phyloP scores from a whole-genome alignment of 2,888 invertebrate genomes.

The Psylliodes chrysocephalus region DNA sequence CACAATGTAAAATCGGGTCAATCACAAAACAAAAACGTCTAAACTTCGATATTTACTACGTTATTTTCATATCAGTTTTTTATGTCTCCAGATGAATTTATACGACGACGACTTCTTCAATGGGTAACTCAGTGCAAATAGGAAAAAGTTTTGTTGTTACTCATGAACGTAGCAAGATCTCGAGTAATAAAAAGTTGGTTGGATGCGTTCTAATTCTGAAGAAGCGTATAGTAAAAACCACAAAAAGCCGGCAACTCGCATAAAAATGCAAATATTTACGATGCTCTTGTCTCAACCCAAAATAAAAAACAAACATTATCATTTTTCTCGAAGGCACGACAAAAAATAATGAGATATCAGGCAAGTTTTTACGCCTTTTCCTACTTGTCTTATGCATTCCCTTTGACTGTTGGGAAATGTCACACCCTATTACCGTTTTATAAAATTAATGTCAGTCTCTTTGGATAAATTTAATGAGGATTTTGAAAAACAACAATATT shows the following conservation, averaged over 20 bases:
- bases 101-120: slow-evolving; percentile 17
- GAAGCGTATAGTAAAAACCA: slow-evolving; percentile 57
- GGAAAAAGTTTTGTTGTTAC: slow-evolving; percentile 42
- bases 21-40: background rate
- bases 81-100: slow-evolving; percentile 4
- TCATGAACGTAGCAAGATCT: slow-evolving; percentile 26
- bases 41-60: background rate
- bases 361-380: slow-evolving; percentile 57
- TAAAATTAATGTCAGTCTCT: slow-evolving; percentile 45
- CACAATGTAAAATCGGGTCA: background rate
- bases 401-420: slow-evolving; percentile 52
- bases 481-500: too few species aligned
- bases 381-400: slow-evolving; percentile 43
- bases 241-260: slow-evolving; percentile 57
- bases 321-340: slow-evolving; percentile 58
- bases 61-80: slow-evolving; percentile 12
- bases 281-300: slow-evolving; percentile 50
- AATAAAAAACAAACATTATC: slow-evolving; percentile 60
- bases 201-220: slow-evolving; percentile 58
- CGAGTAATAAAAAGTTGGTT: slow-evolving; percentile 46
- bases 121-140: slow-evolving; percentile 26
- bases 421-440: slow-evolving; percentile 52
- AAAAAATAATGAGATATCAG: slow-evolving; percentile 60
- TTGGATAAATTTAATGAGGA: slow-evolving; percentile 26
- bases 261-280: slow-evolving; percentile 60